These are phyloP conservation scores for Lepidocyrtinus sp. DNA, from an alignment of 2,888 invertebrate species.

Conservation along the genomic window DNA sequence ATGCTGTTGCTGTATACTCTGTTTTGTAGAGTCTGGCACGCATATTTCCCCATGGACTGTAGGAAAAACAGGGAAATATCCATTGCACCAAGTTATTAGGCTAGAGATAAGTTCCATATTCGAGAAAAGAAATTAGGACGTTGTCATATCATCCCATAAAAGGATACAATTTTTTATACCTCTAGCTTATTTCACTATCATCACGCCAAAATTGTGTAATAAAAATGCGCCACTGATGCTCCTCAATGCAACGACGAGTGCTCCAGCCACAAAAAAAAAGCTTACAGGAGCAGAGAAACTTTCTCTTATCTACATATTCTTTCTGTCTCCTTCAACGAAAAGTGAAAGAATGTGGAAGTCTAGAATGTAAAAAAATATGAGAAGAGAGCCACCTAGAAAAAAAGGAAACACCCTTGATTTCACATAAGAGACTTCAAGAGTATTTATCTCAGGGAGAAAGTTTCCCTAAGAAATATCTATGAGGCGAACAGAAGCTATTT, in stretches of 20 bases:
- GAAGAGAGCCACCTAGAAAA: neutral
- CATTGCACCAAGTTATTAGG: conserved; percentile 12
- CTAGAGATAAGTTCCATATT: conserved; percentile 8
- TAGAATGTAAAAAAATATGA: too few species aligned
- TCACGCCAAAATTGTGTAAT: neutral
- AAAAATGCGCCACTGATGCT: neutral
- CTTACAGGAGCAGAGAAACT: neutral
- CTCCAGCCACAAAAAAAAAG: neutral
- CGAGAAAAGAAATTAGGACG: conserved; percentile 11
- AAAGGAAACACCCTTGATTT: conserved; percentile 2
- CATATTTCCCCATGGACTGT: neutral
- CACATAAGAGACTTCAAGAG: conserved; percentile 9
- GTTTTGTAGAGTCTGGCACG: too few species aligned
- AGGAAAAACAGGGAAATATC: conserved; percentile 13
- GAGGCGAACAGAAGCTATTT: neutral
- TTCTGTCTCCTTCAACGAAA: neutral
- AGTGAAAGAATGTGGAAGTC: neutral
- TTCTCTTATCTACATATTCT: neutral
- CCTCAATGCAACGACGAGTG: neutral
- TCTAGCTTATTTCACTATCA: neutral
- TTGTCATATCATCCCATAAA: neutral
- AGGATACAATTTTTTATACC: neutral
- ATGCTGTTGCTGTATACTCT: neutral
- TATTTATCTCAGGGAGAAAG: conserved; percentile 1
- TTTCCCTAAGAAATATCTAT: neutral